Evolutionary conservation across 1,140 invertebrate genomes (phyloP).

Genomic region (Drosophila quadrilineata): DNA sequence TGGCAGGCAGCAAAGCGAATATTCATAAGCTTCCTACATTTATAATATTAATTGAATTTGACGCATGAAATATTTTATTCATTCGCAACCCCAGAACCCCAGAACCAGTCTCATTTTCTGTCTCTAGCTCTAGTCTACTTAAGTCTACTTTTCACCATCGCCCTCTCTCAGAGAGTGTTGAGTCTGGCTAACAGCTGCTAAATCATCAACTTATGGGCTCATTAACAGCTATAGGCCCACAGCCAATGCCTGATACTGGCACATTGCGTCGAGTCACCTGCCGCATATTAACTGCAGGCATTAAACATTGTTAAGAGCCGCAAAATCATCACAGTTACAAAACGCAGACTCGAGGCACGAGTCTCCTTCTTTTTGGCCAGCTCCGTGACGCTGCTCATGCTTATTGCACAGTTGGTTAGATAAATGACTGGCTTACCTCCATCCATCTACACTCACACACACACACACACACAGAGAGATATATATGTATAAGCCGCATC

Average conservation of each 20-base stretch:
- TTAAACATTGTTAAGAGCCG: constrained; percentile 55
- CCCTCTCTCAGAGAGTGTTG: too few relatives aligned
- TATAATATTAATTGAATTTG: constrained; percentile 80
- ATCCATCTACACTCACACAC: neutral
- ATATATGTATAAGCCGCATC: constrained; percentile 36
- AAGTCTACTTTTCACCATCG: too few relatives aligned
- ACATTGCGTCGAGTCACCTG: constrained; percentile 60
- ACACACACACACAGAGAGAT: neutral
- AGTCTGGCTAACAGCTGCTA: constrained; percentile 5
- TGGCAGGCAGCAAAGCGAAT: constrained; percentile 38
- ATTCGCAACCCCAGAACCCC: constrained; percentile 42
- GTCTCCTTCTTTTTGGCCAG: neutral
- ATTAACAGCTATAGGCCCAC: constrained; percentile 41
- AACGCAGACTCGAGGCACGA: constrained; percentile 8
- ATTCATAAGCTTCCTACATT: constrained; percentile 64
- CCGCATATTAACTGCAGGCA: constrained; percentile 76
- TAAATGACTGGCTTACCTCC: constrained; percentile 35
- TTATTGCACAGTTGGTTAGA: constrained; percentile 33
- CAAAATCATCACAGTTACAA: constrained; percentile 45
- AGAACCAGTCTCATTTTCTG: too few relatives aligned
- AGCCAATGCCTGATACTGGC: neutral
- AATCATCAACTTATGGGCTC: constrained; percentile 51
- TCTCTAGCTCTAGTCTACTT: too few relatives aligned
- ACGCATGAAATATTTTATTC: constrained; percentile 74
- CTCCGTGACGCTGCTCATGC: neutral